phyloP scores from a whole-genome alignment of 2,113 vertebrate species.

The Myocastor coypus region DNA sequence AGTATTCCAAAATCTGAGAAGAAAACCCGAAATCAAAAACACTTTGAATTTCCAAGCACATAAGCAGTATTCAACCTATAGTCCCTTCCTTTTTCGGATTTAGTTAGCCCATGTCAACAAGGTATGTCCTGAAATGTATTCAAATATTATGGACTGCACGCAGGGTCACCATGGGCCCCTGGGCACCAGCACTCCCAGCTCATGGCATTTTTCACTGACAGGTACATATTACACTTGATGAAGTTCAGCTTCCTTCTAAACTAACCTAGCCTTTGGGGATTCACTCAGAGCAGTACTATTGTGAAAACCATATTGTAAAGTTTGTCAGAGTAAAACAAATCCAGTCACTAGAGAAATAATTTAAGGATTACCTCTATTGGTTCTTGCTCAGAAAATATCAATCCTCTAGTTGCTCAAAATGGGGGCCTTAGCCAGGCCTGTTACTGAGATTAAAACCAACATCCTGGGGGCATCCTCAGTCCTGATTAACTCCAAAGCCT shows the following conservation, averaged over 20 bases:
- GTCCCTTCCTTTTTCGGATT: not conserved
- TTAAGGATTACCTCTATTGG: not conserved
- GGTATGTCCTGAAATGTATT: slow-evolving; percentile 37
- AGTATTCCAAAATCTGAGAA: not conserved
- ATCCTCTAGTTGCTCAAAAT: slow-evolving; percentile 11
- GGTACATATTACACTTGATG: slow-evolving; percentile 24
- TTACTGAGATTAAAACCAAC: not conserved
- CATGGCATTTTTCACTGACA: not conserved
- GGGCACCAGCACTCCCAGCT: not conserved
- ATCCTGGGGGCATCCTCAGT: not conserved
- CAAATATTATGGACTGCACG: not conserved
- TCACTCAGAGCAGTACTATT: slow-evolving; percentile 10
- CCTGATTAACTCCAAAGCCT: slow-evolving; percentile 29
- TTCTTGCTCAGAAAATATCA: not conserved
- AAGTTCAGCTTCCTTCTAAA: slow-evolving; percentile 54
- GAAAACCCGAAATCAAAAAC: not conserved
- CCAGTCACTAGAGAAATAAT: not conserved
- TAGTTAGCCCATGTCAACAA: not conserved
- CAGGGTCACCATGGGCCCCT: not conserved
- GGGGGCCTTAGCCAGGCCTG: not conserved
- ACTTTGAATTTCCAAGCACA: not conserved
- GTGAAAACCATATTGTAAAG: slow-evolving; percentile 4
- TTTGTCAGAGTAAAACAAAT: slow-evolving; percentile 54
- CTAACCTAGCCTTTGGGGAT: slow-evolving; percentile 12
- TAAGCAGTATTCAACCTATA: not conserved